A percentile compares a stretch with the other conserved stretches of the same genome.
Evolutionary conservation across 1,140 invertebrate species (phyloP).

Genomic region (Megathymus violae): DNA sequence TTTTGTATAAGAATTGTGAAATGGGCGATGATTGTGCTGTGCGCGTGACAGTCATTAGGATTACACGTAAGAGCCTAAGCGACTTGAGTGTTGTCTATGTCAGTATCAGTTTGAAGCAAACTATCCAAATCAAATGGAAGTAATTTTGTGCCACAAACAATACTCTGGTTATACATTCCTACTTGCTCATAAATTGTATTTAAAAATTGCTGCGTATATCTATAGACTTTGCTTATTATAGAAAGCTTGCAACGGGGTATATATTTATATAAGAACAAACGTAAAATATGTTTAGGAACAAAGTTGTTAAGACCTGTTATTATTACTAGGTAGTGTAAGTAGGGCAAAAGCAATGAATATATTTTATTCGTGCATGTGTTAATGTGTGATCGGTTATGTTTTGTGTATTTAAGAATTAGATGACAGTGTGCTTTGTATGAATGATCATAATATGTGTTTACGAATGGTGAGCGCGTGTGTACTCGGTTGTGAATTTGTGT

Average conservation of each 20-base stretch:
- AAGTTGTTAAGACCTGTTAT: too few relatives aligned
- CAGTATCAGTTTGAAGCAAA: constrained; percentile 17
- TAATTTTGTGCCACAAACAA: not conserved
- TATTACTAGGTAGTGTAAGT: too few relatives aligned
- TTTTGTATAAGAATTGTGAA: constrained; percentile 21
- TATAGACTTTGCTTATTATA: too few relatives aligned
- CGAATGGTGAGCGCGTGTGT: too few relatives aligned
- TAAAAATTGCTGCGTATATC: too few relatives aligned
- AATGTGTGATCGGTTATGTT: constrained; percentile 2
- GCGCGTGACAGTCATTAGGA: constrained; percentile 15
- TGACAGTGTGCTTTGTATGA: too few relatives aligned
- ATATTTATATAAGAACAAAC: too few relatives aligned
- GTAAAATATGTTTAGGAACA: too few relatives aligned
- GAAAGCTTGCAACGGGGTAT: too few relatives aligned
- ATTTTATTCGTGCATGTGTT: not conserved
- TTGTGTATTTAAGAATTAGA: not conserved
- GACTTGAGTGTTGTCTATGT: constrained; percentile 24
- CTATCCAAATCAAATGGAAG: constrained; percentile 10
- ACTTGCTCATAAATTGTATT: not conserved
- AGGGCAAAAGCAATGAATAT: too few relatives aligned
- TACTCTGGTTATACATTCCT: not conserved
- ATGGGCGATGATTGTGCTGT: constrained; percentile 11
- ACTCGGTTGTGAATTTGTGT: too few relatives aligned
- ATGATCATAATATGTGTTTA: not conserved
- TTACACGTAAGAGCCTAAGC: constrained; percentile 17